Evolutionary conservation across 1,140 invertebrate genomes (phyloP).

Genomic region (Hylyphantes graminicola): DNA sequence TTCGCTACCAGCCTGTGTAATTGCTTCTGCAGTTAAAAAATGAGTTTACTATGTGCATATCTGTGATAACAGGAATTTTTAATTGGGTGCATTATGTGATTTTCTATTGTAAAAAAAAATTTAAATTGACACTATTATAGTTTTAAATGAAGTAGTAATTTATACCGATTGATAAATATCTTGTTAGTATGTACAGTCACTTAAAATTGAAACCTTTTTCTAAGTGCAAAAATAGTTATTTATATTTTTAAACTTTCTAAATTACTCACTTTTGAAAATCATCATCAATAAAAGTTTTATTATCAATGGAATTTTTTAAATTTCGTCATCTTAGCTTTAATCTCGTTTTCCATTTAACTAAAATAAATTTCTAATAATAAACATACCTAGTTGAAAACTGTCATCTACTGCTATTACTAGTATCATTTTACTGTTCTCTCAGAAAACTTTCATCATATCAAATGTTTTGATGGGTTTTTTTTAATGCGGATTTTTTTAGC

Average conservation of each 20-base stretch:
- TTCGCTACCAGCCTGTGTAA: neutral
- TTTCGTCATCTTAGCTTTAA: no score
- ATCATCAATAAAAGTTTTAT: no score
- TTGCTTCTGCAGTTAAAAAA: conserved; percentile 9
- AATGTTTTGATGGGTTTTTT: no score
- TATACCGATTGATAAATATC: conserved; percentile 2
- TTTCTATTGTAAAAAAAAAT: conserved; percentile 44
- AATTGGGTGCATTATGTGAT: conserved; percentile 34
- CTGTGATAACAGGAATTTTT: conserved; percentile 53
- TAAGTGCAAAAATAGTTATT: neutral
- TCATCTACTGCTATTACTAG: no score
- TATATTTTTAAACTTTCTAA: neutral
- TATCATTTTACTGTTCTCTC: no score
- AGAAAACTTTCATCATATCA: no score
- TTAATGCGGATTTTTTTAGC: no score
- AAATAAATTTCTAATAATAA: no score
- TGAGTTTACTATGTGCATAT: conserved; percentile 53
- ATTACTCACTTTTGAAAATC: no score
- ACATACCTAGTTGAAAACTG: no score
- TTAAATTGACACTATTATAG: conserved; percentile 28
- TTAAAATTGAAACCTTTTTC: neutral
- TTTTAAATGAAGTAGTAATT: conserved; percentile 29
- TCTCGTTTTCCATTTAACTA: no score
- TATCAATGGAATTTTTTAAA: no score
- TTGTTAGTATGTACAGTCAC: conserved; percentile 34